Base-by-base conservation (phyloP, 2,888 invertebrate genomes). In the Microplitis deprimator region DNA sequence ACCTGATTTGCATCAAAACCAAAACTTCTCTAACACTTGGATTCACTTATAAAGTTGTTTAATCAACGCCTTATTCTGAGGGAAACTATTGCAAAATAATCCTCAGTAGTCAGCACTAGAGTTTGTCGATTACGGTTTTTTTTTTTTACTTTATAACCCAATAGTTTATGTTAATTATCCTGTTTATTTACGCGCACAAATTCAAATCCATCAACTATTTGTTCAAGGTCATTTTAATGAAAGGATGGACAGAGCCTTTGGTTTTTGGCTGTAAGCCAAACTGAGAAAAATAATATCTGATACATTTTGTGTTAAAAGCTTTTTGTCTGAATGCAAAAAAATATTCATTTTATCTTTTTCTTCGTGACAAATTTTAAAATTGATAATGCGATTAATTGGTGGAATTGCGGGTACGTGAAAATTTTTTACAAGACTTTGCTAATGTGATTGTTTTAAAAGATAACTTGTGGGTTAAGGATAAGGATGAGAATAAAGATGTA, bases 1-100 rank as follows among this genome's bases (percentile, higher is more conserved):
- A 16, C 65, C 65, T 41, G 20, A 41, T 73, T 71, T 73, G 38
- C 65, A 65, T 65, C 4, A 29, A 10, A 6, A 40, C 71, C 38
- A 38, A 72, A 70, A 59, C n/a, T 59, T 59, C 59, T 59, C 59
- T 59, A 10, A n/a, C 10, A 10, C 59, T 59, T 59, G 59, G 8
- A 59, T n/a, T 29, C 29, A 29, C 29, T 29, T 29, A 29, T 29
- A 29, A 29, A 29, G 29, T 29, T 29, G 29, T 29, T 29, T 4
- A 29, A 29, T 29, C 29, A 29, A 4, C 29, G 29, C 29, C 29
- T 29, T 29, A 29, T 29, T 29, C 4, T 29, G 3, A 29, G 3
- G 29, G 29, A 29, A 29, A 29, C 4, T 29, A 29, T 29, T 29
- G 29, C 3, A 4, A 29, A 29, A 29, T 4, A 29, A 29, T 29